phyloP scores from a whole-genome alignment of 2,113 vertebrate genomes.

The Myotis yumanensis region DNA sequence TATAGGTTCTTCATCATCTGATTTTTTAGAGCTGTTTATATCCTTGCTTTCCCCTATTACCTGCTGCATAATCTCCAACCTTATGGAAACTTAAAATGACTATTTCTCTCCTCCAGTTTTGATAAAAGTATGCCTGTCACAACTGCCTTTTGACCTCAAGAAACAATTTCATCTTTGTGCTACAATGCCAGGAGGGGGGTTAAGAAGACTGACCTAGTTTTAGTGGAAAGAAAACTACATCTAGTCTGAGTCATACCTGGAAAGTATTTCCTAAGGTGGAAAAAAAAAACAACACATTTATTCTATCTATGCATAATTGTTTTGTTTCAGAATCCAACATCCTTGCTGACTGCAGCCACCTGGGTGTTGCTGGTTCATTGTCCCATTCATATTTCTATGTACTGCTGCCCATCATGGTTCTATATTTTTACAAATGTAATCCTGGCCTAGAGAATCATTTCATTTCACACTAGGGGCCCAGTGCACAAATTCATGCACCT shows the following conservation, averaged over 20 bases:
- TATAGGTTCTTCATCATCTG: neutral
- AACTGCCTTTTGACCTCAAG: constrained; percentile 58
- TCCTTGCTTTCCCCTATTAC: neutral
- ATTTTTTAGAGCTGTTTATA: neutral
- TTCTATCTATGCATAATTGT: neutral
- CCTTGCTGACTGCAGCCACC: neutral
- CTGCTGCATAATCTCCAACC: neutral
- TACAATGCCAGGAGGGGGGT: neutral
- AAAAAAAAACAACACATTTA: neutral
- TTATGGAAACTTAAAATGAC: neutral
- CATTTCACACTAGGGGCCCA: neutral
- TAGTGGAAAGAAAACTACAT: constrained; percentile 38
- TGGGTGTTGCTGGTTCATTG: neutral
- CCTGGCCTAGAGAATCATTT: neutral
- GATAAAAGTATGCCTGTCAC: constrained; percentile 50
- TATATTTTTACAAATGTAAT: neutral
- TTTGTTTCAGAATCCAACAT: neutral
- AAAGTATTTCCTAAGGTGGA: constrained; percentile 37
- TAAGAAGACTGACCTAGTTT: constrained; percentile 58
- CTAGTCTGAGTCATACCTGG: constrained; percentile 26
- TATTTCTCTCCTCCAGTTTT: constrained; percentile 5
- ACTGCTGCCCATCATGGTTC: neutral
- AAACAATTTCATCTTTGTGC: constrained; percentile 53
- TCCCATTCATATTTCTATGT: fast-evolving
- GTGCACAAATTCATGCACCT: too few species aligned